Base-by-base conservation (phyloP, 23 tunicate genomes). In the Styela plicata region DNA sequence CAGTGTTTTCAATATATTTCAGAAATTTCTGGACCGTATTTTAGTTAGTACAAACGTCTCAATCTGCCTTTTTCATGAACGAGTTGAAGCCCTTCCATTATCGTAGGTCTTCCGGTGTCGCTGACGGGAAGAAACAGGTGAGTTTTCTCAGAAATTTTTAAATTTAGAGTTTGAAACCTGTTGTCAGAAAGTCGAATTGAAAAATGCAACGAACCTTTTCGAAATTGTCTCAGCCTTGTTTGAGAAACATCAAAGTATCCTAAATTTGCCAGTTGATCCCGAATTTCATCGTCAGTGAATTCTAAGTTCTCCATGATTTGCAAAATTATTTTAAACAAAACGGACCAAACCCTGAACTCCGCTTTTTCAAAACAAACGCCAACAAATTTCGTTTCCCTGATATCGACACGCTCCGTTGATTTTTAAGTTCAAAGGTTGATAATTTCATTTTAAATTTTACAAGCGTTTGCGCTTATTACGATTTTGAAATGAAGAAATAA, bases 201-300 rank as follows among this genome's bases (percentile, higher is more conserved):
- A 44, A 44, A 44, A 7, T 29, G 18, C 71, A 16, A 29, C 24
- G 1, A 19, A 89, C 95, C 95, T 89, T 85, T 85, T 44, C 77
- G 71, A 67, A 89, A 85, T 64, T 89, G 95, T 57, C 74, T 69
- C 86, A 89, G 81, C 75, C 98, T 68, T 63, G 71, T 74, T 82
- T 88, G 86, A 24, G 98, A 85, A 31, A 93, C 87, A 57, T 88
- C 82, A 63, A 80, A 81, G 75, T 93, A 93, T 23, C 98, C 98
- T 2, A 93, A 74, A 24, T 86, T 84, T 33, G 83, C 91, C 20
- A 91, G 87, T 36, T 91, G 97, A 22, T 85, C 74, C 68, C 74
- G 81, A 25, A 91, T 91, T 83, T 91, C 97, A 52, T 91, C 90
- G 65, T 91, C 97, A 63, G 84, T 78, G 65, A 91, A 86, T 70